These are phyloP conservation scores for Scaptodrosophila lebanonensis DNA, from an alignment of 1,140 invertebrate species.

Conservation along the genomic window DNA sequence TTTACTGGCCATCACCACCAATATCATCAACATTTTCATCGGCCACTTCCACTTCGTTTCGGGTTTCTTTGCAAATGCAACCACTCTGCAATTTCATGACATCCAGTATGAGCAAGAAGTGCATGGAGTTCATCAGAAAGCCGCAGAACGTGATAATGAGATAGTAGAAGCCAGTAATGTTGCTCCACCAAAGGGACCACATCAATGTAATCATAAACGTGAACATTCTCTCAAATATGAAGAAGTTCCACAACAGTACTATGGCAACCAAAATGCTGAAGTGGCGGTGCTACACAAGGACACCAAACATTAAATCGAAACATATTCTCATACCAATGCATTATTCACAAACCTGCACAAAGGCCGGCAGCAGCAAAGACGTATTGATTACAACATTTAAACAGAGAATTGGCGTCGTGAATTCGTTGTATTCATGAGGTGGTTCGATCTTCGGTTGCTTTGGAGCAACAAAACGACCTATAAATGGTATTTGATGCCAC, in stretches of 20 bases:
- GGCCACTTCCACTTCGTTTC: background rate
- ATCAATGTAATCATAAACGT: background rate
- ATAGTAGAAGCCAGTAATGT: background rate
- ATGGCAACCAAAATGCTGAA: background rate
- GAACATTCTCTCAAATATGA: constrained; percentile 1
- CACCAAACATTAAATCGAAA: too few species aligned
- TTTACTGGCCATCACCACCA: constrained; percentile 13
- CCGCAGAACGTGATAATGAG: background rate
- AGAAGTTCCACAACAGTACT: constrained; percentile 27
- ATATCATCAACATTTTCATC: background rate
- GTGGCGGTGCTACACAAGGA: background rate
- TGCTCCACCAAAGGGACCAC: constrained; percentile 12
- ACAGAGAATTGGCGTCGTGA: background rate
- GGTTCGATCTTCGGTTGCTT: background rate
- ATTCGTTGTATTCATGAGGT: background rate
- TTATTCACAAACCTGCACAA: background rate
- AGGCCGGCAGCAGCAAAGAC: background rate
- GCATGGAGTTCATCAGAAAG: background rate
- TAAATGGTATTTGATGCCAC: background rate
- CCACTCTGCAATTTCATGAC: constrained; percentile 4
- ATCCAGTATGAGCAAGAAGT: constrained; percentile 3
- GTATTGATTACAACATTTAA: constrained; percentile 11
- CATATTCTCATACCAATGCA: too few species aligned
- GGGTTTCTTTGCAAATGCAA: background rate
- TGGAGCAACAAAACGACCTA: background rate